Conservation (phyloP, 2,113 vertebrate species). For the Salvelinus namaycush region DNA sequence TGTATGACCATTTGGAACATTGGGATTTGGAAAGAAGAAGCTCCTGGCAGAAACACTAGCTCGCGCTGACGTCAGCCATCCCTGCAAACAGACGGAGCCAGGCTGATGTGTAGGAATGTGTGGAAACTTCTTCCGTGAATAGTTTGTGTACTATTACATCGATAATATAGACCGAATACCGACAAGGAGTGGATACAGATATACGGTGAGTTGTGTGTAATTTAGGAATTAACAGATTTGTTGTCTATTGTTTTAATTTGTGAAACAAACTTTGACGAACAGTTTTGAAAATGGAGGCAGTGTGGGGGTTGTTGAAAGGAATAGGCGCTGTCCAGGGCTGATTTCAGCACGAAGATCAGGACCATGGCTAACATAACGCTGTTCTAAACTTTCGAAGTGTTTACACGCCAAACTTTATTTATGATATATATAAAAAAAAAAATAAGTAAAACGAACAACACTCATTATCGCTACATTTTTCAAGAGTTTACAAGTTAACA, state of each 20-base stretch:
- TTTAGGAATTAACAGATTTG: neutral
- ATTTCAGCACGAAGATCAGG: slow-evolving; percentile 69
- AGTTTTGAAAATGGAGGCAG: slow-evolving; percentile 72
- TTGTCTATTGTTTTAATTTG: neutral
- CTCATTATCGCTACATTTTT: neutral
- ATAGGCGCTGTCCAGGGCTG: slow-evolving; percentile 89
- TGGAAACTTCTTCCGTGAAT: slow-evolving; percentile 70
- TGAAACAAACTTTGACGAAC: slow-evolving; percentile 17
- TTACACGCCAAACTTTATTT: neutral
- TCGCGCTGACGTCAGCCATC: slow-evolving; percentile 65
- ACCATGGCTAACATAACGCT: slow-evolving; percentile 76
- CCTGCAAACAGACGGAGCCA: slow-evolving; percentile 35
- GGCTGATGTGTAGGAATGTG: slow-evolving; percentile 86
- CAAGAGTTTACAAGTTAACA: neutral
- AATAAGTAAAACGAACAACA: neutral
- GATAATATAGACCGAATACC: neutral
- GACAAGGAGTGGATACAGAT: neutral
- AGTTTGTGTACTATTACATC: slow-evolving; percentile 30
- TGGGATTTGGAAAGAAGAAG: neutral
- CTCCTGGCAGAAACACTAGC: neutral
- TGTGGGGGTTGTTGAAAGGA: slow-evolving; percentile 54
- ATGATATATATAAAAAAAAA: neutral
- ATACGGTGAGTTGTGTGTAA: slow-evolving; percentile 30
- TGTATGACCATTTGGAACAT: too few relatives aligned
- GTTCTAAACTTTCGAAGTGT: neutral